Evolutionary conservation across 2,797 vertebrate species (phyloP).

Genomic region (Clarias pachynema): DNA sequence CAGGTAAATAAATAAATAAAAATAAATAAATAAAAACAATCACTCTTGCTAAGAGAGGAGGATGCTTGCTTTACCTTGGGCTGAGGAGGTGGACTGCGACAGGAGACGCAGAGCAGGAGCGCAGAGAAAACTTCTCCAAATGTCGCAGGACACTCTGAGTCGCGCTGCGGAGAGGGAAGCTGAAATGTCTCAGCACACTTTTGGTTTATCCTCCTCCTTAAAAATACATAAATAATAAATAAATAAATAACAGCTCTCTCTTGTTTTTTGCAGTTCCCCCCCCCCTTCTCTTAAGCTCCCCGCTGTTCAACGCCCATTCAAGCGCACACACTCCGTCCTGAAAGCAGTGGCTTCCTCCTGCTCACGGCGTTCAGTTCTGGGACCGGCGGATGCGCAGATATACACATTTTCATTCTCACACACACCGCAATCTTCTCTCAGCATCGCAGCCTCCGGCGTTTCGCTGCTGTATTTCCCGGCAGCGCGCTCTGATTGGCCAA

Average conservation of each 20-base stretch:
- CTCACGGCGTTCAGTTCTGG: slow-evolving; percentile 58
- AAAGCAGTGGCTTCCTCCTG: slow-evolving; percentile 29
- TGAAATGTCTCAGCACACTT: slow-evolving; percentile 54
- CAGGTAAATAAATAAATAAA: background rate
- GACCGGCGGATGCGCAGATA: slow-evolving; percentile 61
- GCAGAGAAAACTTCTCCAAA: slow-evolving; percentile 46
- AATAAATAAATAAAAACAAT: background rate
- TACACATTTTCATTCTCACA: slow-evolving; percentile 66
- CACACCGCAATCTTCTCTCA: slow-evolving; percentile 66
- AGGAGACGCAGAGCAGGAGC: slow-evolving; percentile 34
- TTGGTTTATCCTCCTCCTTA: slow-evolving; percentile 60
- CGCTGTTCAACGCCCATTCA: slow-evolving; percentile 27
- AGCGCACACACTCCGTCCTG: slow-evolving; percentile 50
- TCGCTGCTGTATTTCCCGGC: slow-evolving; percentile 80
- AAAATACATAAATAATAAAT: background rate
- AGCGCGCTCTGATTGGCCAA: slow-evolving; percentile 76
- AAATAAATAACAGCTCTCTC: slow-evolving; percentile 51
- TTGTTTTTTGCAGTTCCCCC: slow-evolving; percentile 20
- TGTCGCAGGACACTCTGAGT: slow-evolving; percentile 49
- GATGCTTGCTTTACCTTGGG: slow-evolving; percentile 68
- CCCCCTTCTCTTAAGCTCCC: slow-evolving; percentile 42
- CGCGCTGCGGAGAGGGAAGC: slow-evolving; percentile 16
- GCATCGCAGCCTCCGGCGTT: slow-evolving; percentile 68
- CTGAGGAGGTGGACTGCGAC: slow-evolving; percentile 61
- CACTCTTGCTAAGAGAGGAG: background rate